Evolutionary conservation across 2,797 vertebrate genomes (phyloP).

Genomic region (Muscicapa striata): DNA sequence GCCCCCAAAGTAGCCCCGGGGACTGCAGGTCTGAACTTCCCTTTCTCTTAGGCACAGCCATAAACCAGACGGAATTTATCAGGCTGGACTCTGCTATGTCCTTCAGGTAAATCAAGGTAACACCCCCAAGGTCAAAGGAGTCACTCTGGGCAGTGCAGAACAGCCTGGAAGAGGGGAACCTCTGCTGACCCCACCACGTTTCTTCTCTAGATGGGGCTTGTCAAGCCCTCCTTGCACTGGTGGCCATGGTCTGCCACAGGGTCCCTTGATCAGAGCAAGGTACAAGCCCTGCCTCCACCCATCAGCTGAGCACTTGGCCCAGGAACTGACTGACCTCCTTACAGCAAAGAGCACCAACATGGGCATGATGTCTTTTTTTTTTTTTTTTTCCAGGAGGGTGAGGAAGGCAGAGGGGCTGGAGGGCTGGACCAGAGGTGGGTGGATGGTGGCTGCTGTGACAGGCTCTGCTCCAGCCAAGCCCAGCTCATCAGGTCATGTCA

Average conservation of each 20-base stretch:
- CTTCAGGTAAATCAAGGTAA: slow-evolving; percentile 1
- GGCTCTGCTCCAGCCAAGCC: slow-evolving; percentile 11
- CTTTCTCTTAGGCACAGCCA: background rate
- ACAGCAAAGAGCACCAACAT: background rate
- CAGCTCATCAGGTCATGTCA: slow-evolving; percentile 56
- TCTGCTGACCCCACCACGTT: background rate
- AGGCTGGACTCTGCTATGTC: background rate
- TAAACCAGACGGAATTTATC: background rate
- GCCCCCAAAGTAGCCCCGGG: slow-evolving; percentile 54
- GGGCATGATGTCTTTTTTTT: background rate
- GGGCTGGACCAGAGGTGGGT: background rate
- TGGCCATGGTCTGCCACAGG: background rate
- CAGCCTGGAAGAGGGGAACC: background rate
- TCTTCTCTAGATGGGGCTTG: background rate
- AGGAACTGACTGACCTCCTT: background rate
- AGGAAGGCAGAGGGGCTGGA: background rate
- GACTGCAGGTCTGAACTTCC: slow-evolving; percentile 43
- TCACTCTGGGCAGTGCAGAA: slow-evolving; percentile 19
- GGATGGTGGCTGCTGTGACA: background rate
- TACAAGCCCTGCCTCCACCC: background rate
- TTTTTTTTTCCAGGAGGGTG: background rate
- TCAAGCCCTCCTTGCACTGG: background rate
- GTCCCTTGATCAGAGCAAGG: background rate
- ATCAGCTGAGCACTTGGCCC: background rate
- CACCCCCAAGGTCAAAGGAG: background rate